Conservation (phyloP, 1,140 invertebrate genomes). For the Drosophila lacertosa region DNA sequence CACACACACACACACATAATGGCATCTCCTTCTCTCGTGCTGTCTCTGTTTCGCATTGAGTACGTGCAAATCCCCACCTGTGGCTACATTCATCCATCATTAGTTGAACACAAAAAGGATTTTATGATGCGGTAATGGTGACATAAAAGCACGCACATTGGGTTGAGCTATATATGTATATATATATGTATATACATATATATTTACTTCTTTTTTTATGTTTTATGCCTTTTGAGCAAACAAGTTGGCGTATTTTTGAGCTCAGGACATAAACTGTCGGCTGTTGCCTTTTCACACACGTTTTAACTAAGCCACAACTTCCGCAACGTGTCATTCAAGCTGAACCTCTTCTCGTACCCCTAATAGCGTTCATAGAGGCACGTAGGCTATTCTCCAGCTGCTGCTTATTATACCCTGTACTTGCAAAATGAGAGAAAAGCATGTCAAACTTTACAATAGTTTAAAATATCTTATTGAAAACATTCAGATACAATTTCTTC, state of each 20-base stretch:
- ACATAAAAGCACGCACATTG: slow-evolving; percentile 55
- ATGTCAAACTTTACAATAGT: too few species aligned
- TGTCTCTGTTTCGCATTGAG: not conserved
- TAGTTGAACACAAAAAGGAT: slow-evolving; percentile 82
- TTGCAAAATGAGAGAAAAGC: not conserved
- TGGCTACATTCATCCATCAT: slow-evolving; percentile 77
- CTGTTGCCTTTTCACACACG: slow-evolving; percentile 48
- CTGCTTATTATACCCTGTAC: slow-evolving; percentile 31
- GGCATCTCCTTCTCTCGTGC: not conserved
- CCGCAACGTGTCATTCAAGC: slow-evolving; percentile 74
- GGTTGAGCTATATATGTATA: not conserved
- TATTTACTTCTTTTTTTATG: slow-evolving; percentile 72
- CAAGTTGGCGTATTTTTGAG: slow-evolving; percentile 79
- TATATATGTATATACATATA: not conserved
- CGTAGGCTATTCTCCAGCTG: slow-evolving; percentile 2
- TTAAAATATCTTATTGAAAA: too few species aligned
- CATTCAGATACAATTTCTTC: too few species aligned
- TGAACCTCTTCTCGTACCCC: slow-evolving; percentile 4
- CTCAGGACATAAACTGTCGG: slow-evolving; percentile 74
- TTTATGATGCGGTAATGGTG: slow-evolving; percentile 79
- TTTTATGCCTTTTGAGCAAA: slow-evolving; percentile 80
- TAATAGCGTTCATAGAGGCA: slow-evolving; percentile 14
- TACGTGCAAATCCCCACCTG: slow-evolving; percentile 44
- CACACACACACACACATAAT: slow-evolving; percentile 32
- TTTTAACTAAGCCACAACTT: slow-evolving; percentile 75